These are phyloP conservation scores for Mormyrus hasselquistii DNA, from an alignment of 2,797 vertebrate genomes.

Conservation along the genomic window DNA sequence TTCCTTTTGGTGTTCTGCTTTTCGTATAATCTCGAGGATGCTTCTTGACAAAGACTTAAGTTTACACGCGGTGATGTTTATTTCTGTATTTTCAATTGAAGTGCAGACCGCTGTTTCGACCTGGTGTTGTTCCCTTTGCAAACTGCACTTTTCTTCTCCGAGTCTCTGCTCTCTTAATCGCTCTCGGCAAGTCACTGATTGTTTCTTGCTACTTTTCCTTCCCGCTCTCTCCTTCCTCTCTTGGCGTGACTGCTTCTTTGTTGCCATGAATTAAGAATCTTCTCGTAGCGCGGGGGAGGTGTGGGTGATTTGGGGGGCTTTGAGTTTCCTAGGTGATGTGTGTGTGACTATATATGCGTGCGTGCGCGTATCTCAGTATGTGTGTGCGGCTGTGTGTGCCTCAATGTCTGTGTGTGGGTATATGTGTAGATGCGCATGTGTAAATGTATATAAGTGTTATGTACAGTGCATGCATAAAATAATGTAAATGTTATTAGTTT, in stretches of 20 bases:
- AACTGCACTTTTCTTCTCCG: background rate
- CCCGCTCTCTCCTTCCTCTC: background rate
- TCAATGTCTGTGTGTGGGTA: background rate
- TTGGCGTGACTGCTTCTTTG: conserved; percentile 34
- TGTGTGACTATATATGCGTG: background rate
- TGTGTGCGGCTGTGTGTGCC: background rate
- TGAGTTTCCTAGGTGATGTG: conserved; percentile 26
- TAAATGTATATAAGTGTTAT: background rate
- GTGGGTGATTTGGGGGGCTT: conserved; percentile 35
- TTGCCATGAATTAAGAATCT: background rate
- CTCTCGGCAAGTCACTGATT: conserved; percentile 21
- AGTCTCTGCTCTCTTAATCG: conserved; percentile 23
- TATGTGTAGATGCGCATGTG: background rate
- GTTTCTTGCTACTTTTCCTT: conserved; percentile 18
- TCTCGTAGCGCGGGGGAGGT: conserved; percentile 28
- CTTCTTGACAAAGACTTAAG: background rate
- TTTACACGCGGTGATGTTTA: conserved; percentile 22
- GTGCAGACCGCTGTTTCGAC: background rate
- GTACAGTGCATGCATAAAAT: background rate
- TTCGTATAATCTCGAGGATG: background rate
- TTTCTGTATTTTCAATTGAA: background rate
- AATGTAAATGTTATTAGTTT: background rate
- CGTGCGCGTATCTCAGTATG: background rate
- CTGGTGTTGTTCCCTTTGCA: conserved; percentile 15
- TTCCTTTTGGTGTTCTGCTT: background rate